Percentiles rank a stretch among this genome's conserved stretches.
These are phyloP conservation scores for Cottus gobio DNA, from an alignment of 2,113 vertebrate species.

Conservation along the genomic window DNA sequence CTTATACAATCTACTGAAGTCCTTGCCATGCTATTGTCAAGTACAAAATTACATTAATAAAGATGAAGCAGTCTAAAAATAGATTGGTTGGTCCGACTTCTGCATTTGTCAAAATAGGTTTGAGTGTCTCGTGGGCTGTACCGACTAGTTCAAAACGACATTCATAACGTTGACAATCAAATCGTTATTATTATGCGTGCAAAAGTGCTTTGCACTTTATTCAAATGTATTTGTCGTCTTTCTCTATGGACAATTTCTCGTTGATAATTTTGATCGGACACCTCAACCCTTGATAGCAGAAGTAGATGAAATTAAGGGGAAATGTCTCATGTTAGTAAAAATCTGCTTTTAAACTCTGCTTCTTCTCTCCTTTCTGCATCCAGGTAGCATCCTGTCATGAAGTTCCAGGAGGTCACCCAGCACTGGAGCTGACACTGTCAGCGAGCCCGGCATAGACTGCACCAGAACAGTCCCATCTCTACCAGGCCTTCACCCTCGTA, in stretches of 20 bases:
- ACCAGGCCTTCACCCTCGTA: slow-evolving; percentile 52
- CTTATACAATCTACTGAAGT: too few species aligned
- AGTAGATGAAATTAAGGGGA: not conserved
- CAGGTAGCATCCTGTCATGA: slow-evolving; percentile 81
- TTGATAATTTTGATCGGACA: too few species aligned
- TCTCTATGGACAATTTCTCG: too few species aligned
- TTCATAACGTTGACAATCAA: not conserved
- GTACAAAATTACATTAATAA: not conserved
- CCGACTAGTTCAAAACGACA: not conserved
- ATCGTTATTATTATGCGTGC: too few species aligned
- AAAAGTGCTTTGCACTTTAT: too few species aligned
- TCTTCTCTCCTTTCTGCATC: slow-evolving; percentile 19
- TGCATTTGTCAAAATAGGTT: not conserved
- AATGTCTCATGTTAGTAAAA: not conserved
- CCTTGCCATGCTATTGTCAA: too few species aligned
- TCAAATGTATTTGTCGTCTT: too few species aligned
- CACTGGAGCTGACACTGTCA: slow-evolving; percentile 82
- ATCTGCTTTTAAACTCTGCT: not conserved
- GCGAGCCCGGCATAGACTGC: slow-evolving; percentile 62
- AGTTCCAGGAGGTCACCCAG: slow-evolving; percentile 74
- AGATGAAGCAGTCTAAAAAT: not conserved
- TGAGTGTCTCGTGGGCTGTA: not conserved
- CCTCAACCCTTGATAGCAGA: too few species aligned
- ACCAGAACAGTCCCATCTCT: slow-evolving; percentile 45
- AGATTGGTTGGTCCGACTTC: not conserved